phyloP scores from a whole-genome alignment of 2,888 invertebrate species.

The Nasonia oneida region DNA sequence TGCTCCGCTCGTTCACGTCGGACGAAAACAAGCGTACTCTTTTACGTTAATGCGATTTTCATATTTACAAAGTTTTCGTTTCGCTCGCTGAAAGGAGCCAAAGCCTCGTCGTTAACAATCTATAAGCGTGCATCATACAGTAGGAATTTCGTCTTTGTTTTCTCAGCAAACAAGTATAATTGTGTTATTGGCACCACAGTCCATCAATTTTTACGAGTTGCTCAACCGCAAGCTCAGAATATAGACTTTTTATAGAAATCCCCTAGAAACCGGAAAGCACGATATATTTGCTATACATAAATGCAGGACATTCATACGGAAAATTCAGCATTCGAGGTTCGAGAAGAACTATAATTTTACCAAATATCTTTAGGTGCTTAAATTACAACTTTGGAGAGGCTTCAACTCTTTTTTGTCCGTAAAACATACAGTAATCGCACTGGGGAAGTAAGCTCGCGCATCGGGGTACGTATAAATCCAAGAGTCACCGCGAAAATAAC shows the following conservation, averaged over 20 bases:
- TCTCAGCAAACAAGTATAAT: background rate
- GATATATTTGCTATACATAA: background rate
- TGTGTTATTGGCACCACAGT: background rate
- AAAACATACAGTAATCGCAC: background rate
- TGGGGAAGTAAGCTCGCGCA: conserved; percentile 37
- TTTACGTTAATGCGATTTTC: conserved; percentile 24
- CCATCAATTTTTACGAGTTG: background rate
- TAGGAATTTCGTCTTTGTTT: conserved; percentile 6
- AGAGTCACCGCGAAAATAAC: background rate
- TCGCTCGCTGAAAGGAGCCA: conserved; percentile 7
- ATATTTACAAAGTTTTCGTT: conserved; percentile 40
- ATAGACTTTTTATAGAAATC: background rate
- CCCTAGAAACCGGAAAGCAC: background rate
- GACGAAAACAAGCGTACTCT: conserved; percentile 7
- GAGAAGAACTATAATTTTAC: background rate
- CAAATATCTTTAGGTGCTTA: background rate
- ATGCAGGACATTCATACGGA: background rate
- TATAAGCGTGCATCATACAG: background rate
- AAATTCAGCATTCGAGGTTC: background rate
- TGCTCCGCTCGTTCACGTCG: background rate
- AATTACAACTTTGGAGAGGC: background rate
- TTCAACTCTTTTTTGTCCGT: conserved; percentile 17
- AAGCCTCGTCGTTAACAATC: conserved; percentile 25
- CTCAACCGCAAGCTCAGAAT: background rate
- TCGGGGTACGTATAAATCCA: background rate